Evolutionary conservation across 2,888 invertebrate genomes (phyloP), one percentile per base, ranked within the genome.

Genomic region (Nemoura dubitans): DNA sequence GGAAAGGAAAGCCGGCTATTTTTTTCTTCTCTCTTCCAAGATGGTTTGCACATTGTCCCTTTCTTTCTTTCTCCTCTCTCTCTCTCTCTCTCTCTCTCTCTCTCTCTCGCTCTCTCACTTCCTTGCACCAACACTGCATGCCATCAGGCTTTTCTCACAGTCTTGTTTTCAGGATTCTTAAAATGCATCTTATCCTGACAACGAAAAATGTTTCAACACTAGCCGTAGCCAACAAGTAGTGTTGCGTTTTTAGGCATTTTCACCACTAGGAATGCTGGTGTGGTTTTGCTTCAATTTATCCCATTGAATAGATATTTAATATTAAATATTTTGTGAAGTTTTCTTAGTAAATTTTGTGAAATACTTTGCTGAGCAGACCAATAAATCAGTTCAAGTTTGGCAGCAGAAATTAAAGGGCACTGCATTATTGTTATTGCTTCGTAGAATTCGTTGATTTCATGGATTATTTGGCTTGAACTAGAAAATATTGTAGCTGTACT

Each of bases 131-230:
- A 36, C 36, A 36, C 36, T 36, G 36, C 36, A 36, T 36, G 10
- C 59, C 59, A 10, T 21, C 59, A 21, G 59, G 59, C 59, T 59
- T 59, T 59, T 59, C 59, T 59, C 21, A 21, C 59, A 59, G 59
- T 59, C 59, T 59, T 59, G 59, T 59, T 59, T 36, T 59, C 59
- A 59, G 59, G 59, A 59, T 59, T 59, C 59, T 59, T 59, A 21
- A 59, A 59, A 59, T 59, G 59, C 14, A 21, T 7, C 2, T 59
- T 1, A 59, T 59, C 59, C 59, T 59, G 14, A 59, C 59, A 59
- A 59, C 59, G 10, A 21, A 21, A 59, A 59, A 59, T 21, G 21
- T 16, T 3, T 36, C 1, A 36, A 21, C 21, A 21, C 21, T 14
- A 7, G 59, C 59, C 59, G 59, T n/a, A 21, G 21, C 14, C 59